A percentile compares a stretch with the other conserved stretches of the same genome.
Conservation (phyloP, 2,888 invertebrate genomes). For the Napeogenes sylphis region DNA sequence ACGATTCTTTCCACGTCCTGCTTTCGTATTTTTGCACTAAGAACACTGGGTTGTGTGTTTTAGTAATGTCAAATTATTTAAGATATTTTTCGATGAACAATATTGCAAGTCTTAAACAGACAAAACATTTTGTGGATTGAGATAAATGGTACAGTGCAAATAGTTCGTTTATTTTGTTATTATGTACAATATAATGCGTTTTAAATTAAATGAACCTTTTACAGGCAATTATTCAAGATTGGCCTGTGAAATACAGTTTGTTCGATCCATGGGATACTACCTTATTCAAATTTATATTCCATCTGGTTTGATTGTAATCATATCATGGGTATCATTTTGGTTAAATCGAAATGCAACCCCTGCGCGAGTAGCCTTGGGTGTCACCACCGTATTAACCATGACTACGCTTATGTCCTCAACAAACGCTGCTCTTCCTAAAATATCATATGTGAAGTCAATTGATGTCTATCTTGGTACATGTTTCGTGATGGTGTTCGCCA, state of each 20-base stretch:
- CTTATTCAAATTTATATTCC: conserved; percentile 99
- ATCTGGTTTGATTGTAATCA: conserved; percentile 97
- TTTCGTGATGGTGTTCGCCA: conserved; percentile 99
- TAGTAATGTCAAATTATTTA: conserved; percentile 31
- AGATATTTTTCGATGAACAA: conserved; percentile 7
- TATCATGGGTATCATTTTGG: conserved; percentile 98
- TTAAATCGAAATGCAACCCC: conserved; percentile 96
- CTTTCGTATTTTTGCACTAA: conserved; percentile 74
- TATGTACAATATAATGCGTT: background rate
- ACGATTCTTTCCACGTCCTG: conserved; percentile 75
- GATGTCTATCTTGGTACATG: conserved; percentile 98
- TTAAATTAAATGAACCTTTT: conserved; percentile 28
- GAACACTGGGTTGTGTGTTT: conserved; percentile 69
- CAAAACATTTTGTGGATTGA: too few relatives aligned
- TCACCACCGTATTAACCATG: conserved; percentile 98
- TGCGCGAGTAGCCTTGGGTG: conserved; percentile 94
- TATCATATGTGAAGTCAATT: conserved; percentile 98
- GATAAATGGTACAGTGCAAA: too few relatives aligned
- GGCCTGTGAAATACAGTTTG: conserved; percentile 97
- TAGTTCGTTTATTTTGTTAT: too few relatives aligned
- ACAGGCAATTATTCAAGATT: conserved; percentile 97
- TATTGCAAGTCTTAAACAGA: too few relatives aligned
- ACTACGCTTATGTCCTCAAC: conserved; percentile 98
- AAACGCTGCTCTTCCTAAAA: conserved; percentile 97
- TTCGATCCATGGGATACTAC: conserved; percentile 98